Evolutionary conservation across 1,140 invertebrate species (phyloP), one percentile per base, ranked within the genome.

Genomic region (Euura lappo): DNA sequence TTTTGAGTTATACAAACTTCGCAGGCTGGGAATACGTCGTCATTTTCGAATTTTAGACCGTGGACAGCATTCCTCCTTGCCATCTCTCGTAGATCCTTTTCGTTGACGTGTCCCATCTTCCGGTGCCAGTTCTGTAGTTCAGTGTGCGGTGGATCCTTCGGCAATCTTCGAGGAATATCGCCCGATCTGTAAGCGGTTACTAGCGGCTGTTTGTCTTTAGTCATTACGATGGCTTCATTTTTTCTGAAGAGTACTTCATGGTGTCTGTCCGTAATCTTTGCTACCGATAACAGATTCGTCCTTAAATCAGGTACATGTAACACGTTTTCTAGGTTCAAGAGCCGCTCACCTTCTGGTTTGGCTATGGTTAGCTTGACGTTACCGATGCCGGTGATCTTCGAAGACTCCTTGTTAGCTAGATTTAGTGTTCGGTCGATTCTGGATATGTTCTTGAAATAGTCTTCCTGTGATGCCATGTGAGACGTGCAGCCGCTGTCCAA

Each of bases 261-360:
- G 10, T 68, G 67, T 6, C 60, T 28, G 28, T 71, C 70, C 51
- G 70, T 68, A 2, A 60, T 66, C 2, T 60, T 71, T 1, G 28
- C 28, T 51, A 71, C 66, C 42, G 65, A 74, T 2, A 74, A 44
- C 44, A 71, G 45, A 65, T 71, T 74, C 43, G 70, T 71, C 13
- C 65, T 43, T 42, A 71, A 51, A n/a, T 71, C 70, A 4, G 73
- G 73, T 60, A 74, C 73, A 11, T 71, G 71, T 42, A 45, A 10
- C 5, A 73, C 47, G n/a, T 66, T 45, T 69, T 72, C 46, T 28
- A 72, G n/a, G 1, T 69, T 69, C 2, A 72, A 69, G 42, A 69
- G 11, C 1, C 28, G 28, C 28, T 28, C 28, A 28, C 28, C 28
- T 28, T 28, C 28, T 28, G 28, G 28, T 28, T 28, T 1, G 1